Evolutionary conservation across 2,797 vertebrate genomes (phyloP).

Genomic region (Tapera naevia): DNA sequence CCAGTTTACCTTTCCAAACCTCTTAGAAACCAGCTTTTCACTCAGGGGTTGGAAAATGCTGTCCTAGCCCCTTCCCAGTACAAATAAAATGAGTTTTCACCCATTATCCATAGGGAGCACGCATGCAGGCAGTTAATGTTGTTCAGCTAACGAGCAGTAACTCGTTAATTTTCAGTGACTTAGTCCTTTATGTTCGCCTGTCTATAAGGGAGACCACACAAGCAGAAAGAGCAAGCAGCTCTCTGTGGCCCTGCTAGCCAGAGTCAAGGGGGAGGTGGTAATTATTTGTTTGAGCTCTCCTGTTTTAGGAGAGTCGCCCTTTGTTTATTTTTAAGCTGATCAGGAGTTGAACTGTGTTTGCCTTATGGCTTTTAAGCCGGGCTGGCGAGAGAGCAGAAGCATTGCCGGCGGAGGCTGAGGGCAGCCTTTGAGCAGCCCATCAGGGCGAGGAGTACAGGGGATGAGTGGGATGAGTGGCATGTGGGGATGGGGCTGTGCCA

Average conservation of each 20-base stretch:
- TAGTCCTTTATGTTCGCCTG: slow-evolving; percentile 39
- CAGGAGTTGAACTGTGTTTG: background rate
- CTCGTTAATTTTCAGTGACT: slow-evolving; percentile 65
- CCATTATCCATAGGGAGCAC: background rate
- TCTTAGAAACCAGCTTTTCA: background rate
- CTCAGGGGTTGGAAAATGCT: background rate
- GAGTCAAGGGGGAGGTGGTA: slow-evolving; percentile 49
- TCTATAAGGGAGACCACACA: slow-evolving; percentile 62
- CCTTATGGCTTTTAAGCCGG: background rate
- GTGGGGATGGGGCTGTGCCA: background rate
- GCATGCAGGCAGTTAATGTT: background rate
- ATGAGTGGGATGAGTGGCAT: background rate
- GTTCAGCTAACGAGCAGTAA: slow-evolving; percentile 57
- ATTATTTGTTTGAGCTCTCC: slow-evolving; percentile 59
- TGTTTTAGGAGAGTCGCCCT: background rate
- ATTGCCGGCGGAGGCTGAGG: rapidly evolving
- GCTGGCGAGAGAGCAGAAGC: background rate
- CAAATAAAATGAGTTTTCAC: background rate
- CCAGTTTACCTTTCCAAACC: background rate
- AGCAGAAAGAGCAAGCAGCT: slow-evolving; percentile 34
- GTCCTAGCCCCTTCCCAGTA: rapidly evolving
- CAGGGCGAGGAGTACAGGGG: rapidly evolving
- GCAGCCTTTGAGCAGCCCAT: rapidly evolving
- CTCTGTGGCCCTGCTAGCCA: background rate
- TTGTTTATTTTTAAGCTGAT: slow-evolving; percentile 49